Evolutionary conservation across 1,140 invertebrate species (phyloP).

Genomic region (Aphelinus atriplicis): DNA sequence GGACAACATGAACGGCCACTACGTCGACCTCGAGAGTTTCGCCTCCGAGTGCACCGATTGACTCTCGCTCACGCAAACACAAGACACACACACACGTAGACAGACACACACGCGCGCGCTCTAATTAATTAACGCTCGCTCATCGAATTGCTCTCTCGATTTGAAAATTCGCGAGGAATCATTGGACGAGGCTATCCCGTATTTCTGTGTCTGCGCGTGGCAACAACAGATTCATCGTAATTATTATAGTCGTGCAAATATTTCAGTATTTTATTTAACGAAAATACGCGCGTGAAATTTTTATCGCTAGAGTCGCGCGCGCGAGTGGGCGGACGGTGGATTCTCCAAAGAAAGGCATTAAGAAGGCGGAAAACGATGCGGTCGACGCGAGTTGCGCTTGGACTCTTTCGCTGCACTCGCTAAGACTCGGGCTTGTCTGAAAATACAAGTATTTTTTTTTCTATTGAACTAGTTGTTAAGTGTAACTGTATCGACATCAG

Average conservation of each 20-base stretch:
- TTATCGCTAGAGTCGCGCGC: slow-evolving; percentile 7
- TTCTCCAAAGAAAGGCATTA: slow-evolving; percentile 42
- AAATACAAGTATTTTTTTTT: slow-evolving; percentile 36
- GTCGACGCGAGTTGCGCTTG: slow-evolving; percentile 5
- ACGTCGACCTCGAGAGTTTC: slow-evolving; percentile 82
- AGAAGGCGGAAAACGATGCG: slow-evolving; percentile 9
- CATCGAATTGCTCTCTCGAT: too few relatives aligned
- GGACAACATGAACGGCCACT: slow-evolving; percentile 76
- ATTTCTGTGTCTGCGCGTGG: too few relatives aligned
- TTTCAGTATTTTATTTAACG: too few relatives aligned
- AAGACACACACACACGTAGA: too few relatives aligned
- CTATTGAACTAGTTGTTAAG: slow-evolving; percentile 32
- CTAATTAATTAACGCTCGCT: too few relatives aligned
- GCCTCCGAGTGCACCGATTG: slow-evolving; percentile 75
- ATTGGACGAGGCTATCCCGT: slow-evolving; percentile 8
- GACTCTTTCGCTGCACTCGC: slow-evolving; percentile 11
- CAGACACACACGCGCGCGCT: too few relatives aligned
- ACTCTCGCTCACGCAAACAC: slow-evolving; percentile 4
- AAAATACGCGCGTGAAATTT: background rate
- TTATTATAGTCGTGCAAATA: too few relatives aligned
- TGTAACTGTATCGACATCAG: slow-evolving; percentile 37
- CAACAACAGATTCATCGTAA: too few relatives aligned
- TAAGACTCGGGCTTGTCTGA: slow-evolving; percentile 20
- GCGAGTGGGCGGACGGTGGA: slow-evolving; percentile 12
- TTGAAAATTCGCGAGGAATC: too few relatives aligned